These are phyloP conservation scores for Vulpes vulpes DNA, from an alignment of 2,113 vertebrate genomes.

Conservation along the genomic window DNA sequence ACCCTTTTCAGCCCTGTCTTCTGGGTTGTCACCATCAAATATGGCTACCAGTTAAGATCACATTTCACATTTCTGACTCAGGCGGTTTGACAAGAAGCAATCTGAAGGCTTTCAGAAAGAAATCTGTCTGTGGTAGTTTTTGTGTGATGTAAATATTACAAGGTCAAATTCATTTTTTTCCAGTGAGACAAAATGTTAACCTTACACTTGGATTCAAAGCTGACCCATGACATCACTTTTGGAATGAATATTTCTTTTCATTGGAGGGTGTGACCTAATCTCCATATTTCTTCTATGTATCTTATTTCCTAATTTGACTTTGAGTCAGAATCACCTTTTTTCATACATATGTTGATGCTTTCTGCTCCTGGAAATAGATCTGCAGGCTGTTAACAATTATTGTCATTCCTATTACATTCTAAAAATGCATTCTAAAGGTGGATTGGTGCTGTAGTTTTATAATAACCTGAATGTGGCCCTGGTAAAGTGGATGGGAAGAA, in stretches of 20 bases:
- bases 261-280: conserved; percentile 74
- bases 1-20: background rate
- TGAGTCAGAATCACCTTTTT: conserved; percentile 74
- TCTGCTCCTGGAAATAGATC: conserved; percentile 71
- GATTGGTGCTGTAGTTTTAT: conserved; percentile 71
- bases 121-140: conserved; percentile 65
- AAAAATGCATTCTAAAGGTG: conserved; percentile 70
- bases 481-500: conserved; percentile 27
- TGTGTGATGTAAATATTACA: conserved; percentile 77
- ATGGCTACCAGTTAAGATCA: conserved; percentile 53
- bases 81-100: conserved; percentile 68
- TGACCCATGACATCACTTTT: conserved; percentile 79
- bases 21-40: conserved; percentile 51
- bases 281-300: conserved; percentile 65
- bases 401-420: conserved; percentile 72
- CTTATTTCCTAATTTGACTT: conserved; percentile 81
- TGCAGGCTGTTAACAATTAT: conserved; percentile 74
- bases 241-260: conserved; percentile 76
- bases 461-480: conserved; percentile 56
- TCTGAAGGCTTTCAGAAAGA: conserved; percentile 80
- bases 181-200: conserved; percentile 76
- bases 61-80: conserved; percentile 59
- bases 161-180: conserved; percentile 78
- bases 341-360: conserved; percentile 73
- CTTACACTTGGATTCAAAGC: conserved; percentile 79